Evolutionary conservation across 2,888 invertebrate genomes (phyloP), one percentile per base, ranked within the genome.

Genomic region (Hypena proboscidalis): DNA sequence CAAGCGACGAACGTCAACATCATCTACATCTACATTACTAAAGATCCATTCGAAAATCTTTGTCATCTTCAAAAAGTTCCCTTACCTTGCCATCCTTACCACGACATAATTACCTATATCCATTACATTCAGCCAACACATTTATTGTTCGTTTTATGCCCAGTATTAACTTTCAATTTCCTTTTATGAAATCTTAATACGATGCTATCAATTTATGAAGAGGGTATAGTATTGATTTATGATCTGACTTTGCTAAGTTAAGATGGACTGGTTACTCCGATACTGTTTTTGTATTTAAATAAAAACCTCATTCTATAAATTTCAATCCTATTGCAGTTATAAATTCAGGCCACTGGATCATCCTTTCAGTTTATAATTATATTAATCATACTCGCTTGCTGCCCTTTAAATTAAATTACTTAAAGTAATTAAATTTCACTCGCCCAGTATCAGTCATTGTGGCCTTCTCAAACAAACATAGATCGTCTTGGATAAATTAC

Each of bases 121-220:
- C 44, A 48, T 57, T 53, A 36, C 41, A 48, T 40, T 41, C 43
- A 41, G 21, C 32, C 43, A 33, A 30, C 11, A 36, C 43, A 36
- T 52, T 37, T 35, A 40, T 31, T n/a, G 13, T 14, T 9, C 8
- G 8, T 38, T 56, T 38, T 43, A 44, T 37, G 36, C 21, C 26
- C 25, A 2, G 1, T 46, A 21, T 19, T 33, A n/a, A 6, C 7
- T 44, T 38, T 36, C 9, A 27, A 27, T 35, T 44, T 33, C 20
- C 23, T 36, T 14, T 29, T 15, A 8, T 9, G 5, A 15, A 23
- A 23, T 23, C 4, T 23, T 23, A n/a, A 21, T 21, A 3, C 3
- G 8, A 21, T 21, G n/a, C n/a, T n/a, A n/a, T n/a, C n/a, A n/a
- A n/a, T n/a, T n/a, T n/a, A n/a, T n/a, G n/a, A n/a, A n/a, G n/a